These are phyloP conservation scores for Drosophila virilis DNA, from an alignment of 1,140 invertebrate genomes.

Conservation along the genomic window DNA sequence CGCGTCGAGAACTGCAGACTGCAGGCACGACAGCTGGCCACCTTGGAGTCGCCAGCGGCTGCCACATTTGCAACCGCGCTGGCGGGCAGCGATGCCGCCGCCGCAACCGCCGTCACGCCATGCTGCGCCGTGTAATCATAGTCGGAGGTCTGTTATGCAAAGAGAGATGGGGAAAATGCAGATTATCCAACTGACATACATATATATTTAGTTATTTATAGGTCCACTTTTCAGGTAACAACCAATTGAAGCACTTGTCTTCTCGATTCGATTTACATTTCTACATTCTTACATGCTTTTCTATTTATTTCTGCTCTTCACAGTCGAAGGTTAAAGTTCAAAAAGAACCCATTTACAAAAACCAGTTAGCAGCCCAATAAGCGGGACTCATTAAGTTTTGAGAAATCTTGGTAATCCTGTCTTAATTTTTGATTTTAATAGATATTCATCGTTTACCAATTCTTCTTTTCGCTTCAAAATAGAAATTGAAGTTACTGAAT, in stretches of 20 bases:
- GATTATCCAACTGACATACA: constrained; percentile 18
- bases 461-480: background rate
- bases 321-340: background rate
- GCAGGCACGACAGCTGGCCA: constrained; percentile 78
- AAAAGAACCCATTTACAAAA: too few species aligned
- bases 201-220: background rate
- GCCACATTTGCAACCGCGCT: constrained; percentile 71
- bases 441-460: background rate
- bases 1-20: constrained; percentile 83
- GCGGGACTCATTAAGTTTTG: too few species aligned
- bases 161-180: constrained; percentile 6
- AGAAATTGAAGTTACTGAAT: background rate
- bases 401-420: background rate
- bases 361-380: too few species aligned
- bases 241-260: background rate
- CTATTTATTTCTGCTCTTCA: background rate
- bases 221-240: background rate
- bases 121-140: constrained; percentile 73
- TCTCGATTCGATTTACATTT: background rate
- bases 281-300: background rate
- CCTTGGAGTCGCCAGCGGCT: constrained; percentile 70
- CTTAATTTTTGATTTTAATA: background rate
- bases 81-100: constrained; percentile 52
- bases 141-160: constrained; percentile 56
- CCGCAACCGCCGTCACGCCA: constrained; percentile 60